phyloP scores from a whole-genome alignment of 2,888 invertebrate genomes.

The Drosophila fungiperda region DNA sequence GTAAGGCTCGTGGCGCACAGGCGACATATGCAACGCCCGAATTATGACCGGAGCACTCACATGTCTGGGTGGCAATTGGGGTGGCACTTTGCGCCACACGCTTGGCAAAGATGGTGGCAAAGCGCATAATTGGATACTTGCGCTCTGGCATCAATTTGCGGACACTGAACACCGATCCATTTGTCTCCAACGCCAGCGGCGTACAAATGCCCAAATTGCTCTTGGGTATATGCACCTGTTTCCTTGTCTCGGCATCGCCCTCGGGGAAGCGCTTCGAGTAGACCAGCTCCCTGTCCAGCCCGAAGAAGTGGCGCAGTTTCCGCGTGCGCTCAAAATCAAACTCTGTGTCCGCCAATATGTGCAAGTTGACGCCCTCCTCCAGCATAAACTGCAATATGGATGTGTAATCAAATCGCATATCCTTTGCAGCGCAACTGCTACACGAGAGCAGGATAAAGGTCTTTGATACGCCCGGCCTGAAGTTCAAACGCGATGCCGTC shows the following conservation, averaged over 20 bases:
- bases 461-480: conserved; percentile 93
- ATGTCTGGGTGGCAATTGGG: conserved; percentile 88
- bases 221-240: conserved; percentile 91
- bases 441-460: conserved; percentile 93
- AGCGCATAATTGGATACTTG: conserved; percentile 87
- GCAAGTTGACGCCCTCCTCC: conserved; percentile 92
- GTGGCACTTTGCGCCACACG: conserved; percentile 88
- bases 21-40: conserved; percentile 89
- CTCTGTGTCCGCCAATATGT: conserved; percentile 93
- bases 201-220: conserved; percentile 91
- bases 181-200: conserved; percentile 93
- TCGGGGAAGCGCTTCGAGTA: conserved; percentile 92
- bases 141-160: conserved; percentile 87
- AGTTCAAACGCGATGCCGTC: conserved; percentile 90
- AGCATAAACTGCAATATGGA: conserved; percentile 92
- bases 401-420: conserved; percentile 93
- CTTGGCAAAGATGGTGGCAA: conserved; percentile 89
- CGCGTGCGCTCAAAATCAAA: conserved; percentile 91
- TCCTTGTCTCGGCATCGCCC: conserved; percentile 90
- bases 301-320: conserved; percentile 90
- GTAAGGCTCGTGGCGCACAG: conserved; percentile 87
- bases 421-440: conserved; percentile 89
- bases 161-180: conserved; percentile 89
- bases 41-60: conserved; percentile 89
- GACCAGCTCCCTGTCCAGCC: conserved; percentile 90